Base-by-base conservation (phyloP, 2,113 vertebrate genomes). In the Uria aalge region DNA sequence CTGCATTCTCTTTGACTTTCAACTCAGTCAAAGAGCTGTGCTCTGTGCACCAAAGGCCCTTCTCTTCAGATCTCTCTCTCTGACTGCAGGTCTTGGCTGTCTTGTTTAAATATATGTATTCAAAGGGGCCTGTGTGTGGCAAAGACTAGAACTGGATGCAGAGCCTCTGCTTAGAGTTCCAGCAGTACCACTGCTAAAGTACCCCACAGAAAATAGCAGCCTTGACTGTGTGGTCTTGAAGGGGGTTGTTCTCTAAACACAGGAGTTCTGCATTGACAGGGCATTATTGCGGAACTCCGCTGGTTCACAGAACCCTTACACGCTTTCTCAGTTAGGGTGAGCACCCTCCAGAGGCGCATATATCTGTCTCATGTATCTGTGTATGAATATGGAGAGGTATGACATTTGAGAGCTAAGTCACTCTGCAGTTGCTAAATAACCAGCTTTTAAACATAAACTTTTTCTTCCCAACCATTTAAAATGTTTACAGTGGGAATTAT, bases 1-100 rank as follows among this genome's bases (percentile, higher is more conserved):
- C 75, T 95, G 67, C 84, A 76, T 92, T 96, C 90, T 80, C 91
- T 96, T 83, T 93, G 94, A 60, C 75, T 91, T 88, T 87, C 77
- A 85, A 84, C 76, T 93, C 78, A 41, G 74, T 50, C 53, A 45
- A 80, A 74, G 76, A 82, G 62, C 90, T 66, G 40, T 64, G 45
- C 41, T 73, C 41, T 66, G 8, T 64, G 56, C 74, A 88, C 88
- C 80, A 63, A 82, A 92, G 69, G 64, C 66, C 26, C 26, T 69
- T 55, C 48, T 75, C 92, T 62, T 95, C 94, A 90, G 68, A 91
- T 91, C 73, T 97, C 13, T 30, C 68, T 57, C 32, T 85, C 81
- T 77, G 50, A 13, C 38, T 93, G 87, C 41, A 45, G 43, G 23
- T 85, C 89, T 73, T 67, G 59, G 30, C 60, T 68, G 26, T 38